Base-by-base conservation (phyloP, 2,797 vertebrate species). In the Avahi laniger region DNA sequence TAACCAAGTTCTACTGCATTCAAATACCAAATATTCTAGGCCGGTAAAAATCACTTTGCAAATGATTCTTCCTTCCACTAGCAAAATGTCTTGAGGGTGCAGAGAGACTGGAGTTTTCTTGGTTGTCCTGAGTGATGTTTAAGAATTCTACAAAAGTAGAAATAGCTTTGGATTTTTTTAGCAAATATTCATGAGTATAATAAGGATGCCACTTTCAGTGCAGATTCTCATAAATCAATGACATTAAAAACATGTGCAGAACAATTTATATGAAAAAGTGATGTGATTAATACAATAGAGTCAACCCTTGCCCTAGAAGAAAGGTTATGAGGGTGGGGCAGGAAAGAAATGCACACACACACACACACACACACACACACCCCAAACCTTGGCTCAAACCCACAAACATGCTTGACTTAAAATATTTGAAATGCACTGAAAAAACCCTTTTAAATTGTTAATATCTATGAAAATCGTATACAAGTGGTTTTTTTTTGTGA, bases 201-300 rank as follows among this genome's bases (percentile, higher is more conserved):
- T 91, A 94, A 95, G 22, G 70, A 95, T 97, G 91, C n/a, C 94
- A 95, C 43, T 94, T 78, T 91, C 63, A 93, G 33, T 94, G 50
- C 86, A 97, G 96, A 88, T 57, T 96, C 65, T 95, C 89, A 98
- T 94, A 98, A 97, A 96, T 97, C 96, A 96, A 43, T 96, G 93
- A 90, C 97, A 94, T 91, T 96, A 97, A 97, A 98, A 97, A 95
- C 95, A 86, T 67, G 90, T 24, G 0, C n/a, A 94, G 48, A 97
- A 82, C 73, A 97, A 95, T 81, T 97, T 98, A 97, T 97, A 84
- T 96, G 76, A 96, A 98, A 94, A 88, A 97, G 85, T 92, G 96
- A 95, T 96, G 92, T 81, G 70, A 97, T 98, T 95, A 90, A 73
- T 95, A 95, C 43, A 94, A 83, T 79, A 81, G 41, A 97, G 59